Percentiles rank a stretch among this genome's conserved stretches.
These are phyloP conservation scores for Dolichallabes microphthalmus DNA, from an alignment of 2,113 vertebrate species.

Conservation along the genomic window DNA sequence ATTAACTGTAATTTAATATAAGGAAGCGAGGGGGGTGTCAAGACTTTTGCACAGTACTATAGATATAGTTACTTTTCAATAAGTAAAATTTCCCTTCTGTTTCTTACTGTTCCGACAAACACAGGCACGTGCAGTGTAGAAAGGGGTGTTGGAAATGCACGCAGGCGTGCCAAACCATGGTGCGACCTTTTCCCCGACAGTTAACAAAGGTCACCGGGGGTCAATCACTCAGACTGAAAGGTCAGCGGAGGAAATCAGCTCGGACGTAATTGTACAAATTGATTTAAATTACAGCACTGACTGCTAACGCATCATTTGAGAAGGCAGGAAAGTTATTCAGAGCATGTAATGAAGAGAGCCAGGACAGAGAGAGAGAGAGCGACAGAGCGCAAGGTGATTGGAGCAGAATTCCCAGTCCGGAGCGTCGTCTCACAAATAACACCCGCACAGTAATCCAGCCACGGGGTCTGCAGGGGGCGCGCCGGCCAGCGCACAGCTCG, in stretches of 20 bases:
- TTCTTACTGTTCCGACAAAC: background rate
- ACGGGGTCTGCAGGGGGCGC: background rate
- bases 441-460: background rate
- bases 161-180: constrained; percentile 29
- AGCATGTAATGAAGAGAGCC: constrained; percentile 10
- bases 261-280: constrained; percentile 38
- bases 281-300: constrained; percentile 37
- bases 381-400: background rate
- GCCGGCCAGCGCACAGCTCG: background rate
- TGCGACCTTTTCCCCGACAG: constrained; percentile 32
- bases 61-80: no score
- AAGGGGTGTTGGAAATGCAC: background rate
- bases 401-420: background rate
- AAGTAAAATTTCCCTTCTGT: background rate
- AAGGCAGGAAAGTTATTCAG: background rate
- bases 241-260: constrained; percentile 40
- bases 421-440: background rate
- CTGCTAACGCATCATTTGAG: constrained; percentile 18
- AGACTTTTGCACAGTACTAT: no score
- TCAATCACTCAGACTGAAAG: constrained; percentile 41
- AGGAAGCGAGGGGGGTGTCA: no score
- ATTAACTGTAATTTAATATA: no score
- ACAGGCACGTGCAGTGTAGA: background rate
- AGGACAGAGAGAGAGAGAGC: constrained; percentile 15
- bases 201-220: constrained; percentile 45